phyloP scores from a whole-genome alignment of 2,888 invertebrate species.

The Drosophila percnosoma region DNA sequence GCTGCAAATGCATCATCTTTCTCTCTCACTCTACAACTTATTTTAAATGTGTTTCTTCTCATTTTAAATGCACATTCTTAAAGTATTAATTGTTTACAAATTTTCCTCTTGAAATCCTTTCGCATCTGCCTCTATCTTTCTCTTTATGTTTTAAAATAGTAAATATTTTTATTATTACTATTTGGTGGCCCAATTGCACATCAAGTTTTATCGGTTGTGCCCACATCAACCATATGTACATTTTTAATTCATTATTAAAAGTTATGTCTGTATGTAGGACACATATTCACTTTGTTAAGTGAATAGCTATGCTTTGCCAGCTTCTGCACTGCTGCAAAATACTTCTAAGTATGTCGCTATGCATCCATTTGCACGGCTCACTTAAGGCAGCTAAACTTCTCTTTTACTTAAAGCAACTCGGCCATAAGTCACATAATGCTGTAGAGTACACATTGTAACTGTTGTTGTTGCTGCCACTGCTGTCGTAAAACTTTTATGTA shows the following conservation, averaged over 20 bases:
- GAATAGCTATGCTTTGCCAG: constrained; percentile 15
- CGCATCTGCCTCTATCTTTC: background rate
- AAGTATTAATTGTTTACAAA: background rate
- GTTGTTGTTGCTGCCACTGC: constrained; percentile 32
- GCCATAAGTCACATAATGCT: constrained; percentile 61
- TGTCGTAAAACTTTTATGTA: constrained; percentile 75
- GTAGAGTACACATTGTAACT: constrained; percentile 48
- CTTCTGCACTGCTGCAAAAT: constrained; percentile 27
- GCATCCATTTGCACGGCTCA: constrained; percentile 25
- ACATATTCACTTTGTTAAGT: constrained; percentile 20
- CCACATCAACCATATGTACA: background rate
- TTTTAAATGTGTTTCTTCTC: background rate
- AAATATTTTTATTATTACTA: background rate
- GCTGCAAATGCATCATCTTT: background rate
- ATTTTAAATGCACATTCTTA: background rate
- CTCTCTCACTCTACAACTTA: background rate
- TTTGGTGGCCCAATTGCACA: background rate
- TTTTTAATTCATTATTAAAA: background rate
- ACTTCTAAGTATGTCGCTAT: constrained; percentile 2
- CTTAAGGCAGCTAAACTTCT: constrained; percentile 42
- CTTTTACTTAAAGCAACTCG: constrained; percentile 50
- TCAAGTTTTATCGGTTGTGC: background rate
- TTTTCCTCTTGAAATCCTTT: background rate
- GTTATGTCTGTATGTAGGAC: background rate
- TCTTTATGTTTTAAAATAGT: background rate